Conservation (phyloP, 92 coral and sea anemone species). For the Montipora capitata region DNA sequence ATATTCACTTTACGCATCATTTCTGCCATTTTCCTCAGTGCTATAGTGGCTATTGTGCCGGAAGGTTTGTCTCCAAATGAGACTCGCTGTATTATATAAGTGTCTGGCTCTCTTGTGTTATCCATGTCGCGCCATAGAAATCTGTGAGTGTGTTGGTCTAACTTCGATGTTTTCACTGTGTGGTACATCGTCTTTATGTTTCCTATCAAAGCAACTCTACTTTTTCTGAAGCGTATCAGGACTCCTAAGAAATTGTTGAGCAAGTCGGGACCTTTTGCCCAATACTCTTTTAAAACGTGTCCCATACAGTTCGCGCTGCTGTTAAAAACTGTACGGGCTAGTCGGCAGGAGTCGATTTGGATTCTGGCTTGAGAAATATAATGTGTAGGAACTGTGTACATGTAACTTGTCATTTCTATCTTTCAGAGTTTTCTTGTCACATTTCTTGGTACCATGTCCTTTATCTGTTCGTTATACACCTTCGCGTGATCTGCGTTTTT, state of each 20-base stretch:
- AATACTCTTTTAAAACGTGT: slow-evolving; percentile 49
- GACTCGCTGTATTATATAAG: slow-evolving; percentile 10
- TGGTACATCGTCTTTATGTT: slow-evolving; percentile 67
- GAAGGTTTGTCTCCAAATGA: slow-evolving; percentile 10
- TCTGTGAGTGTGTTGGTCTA: slow-evolving; percentile 73
- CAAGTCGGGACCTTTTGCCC: slow-evolving; percentile 78
- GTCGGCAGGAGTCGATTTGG: slow-evolving; percentile 65
- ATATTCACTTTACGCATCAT: slow-evolving; percentile 7
- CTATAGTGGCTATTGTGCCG: slow-evolving; percentile 72
- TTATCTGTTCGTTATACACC: slow-evolving; percentile 76
- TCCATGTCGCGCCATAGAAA: slow-evolving; percentile 72
- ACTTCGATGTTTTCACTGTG: slow-evolving; percentile 48
- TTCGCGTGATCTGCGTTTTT: slow-evolving; percentile 74
- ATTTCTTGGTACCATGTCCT: slow-evolving; percentile 77
- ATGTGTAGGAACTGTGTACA: slow-evolving; percentile 39
- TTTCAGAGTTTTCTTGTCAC: slow-evolving; percentile 70
- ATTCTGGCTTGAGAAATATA: slow-evolving; percentile 68
- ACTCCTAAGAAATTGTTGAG: slow-evolving; percentile 75
- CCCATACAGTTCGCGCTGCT: slow-evolving; percentile 73
- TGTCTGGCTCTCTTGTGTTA: slow-evolving; percentile 3
- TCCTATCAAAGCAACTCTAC: slow-evolving; percentile 63
- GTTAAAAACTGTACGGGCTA: slow-evolving; percentile 66
- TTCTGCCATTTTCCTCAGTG: slow-evolving; percentile 79
- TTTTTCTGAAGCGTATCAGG: slow-evolving; percentile 75
- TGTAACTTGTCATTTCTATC: slow-evolving; percentile 63